Percentiles rank a stretch among this genome's conserved stretches.
These are phyloP conservation scores for Spilosoma lubricipeda DNA, from an alignment of 2,888 invertebrate genomes.

Conservation along the genomic window DNA sequence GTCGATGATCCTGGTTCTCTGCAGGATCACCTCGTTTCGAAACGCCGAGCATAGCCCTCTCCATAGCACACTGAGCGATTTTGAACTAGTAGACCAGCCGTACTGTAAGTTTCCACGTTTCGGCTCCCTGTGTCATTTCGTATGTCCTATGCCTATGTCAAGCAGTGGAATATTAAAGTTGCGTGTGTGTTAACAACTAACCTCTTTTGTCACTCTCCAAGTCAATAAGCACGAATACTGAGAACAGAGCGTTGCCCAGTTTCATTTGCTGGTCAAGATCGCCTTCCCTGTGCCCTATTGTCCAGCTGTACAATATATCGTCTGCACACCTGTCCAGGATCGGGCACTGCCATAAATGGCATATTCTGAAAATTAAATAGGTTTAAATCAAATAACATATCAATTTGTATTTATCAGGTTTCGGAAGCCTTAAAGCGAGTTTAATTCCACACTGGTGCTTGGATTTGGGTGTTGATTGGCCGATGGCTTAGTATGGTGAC, in stretches of 20 bases:
- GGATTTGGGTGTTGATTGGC: too few species aligned
- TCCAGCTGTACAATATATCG: conserved; percentile 83
- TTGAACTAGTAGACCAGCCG: too few species aligned
- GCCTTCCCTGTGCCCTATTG: conserved; percentile 78
- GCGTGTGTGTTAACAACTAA: conserved; percentile 29
- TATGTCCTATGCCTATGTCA: too few species aligned
- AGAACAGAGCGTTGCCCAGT: conserved; percentile 77
- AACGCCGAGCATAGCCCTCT: too few species aligned
- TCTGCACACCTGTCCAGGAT: conserved; percentile 81
- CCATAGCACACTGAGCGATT: too few species aligned
- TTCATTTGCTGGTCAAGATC: conserved; percentile 75
- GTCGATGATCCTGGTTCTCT: too few species aligned
- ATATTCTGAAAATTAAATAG: conserved; percentile 64
- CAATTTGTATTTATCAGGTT: neutral
- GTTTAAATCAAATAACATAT: too few species aligned
- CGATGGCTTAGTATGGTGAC: too few species aligned
- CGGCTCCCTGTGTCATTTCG: too few species aligned
- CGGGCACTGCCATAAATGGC: conserved; percentile 85
- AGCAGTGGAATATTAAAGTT: neutral
- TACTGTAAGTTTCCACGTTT: too few species aligned
- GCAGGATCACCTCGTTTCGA: too few species aligned
- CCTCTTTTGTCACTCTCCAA: conserved; percentile 76
- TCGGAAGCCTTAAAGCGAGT: neutral
- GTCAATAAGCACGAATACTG: conserved; percentile 84
- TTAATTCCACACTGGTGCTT: neutral